Percentiles rank a stretch among this genome's conserved stretches.
Evolutionary conservation across 2,888 invertebrate genomes (phyloP).

Genomic region (Nomada ferruginata): DNA sequence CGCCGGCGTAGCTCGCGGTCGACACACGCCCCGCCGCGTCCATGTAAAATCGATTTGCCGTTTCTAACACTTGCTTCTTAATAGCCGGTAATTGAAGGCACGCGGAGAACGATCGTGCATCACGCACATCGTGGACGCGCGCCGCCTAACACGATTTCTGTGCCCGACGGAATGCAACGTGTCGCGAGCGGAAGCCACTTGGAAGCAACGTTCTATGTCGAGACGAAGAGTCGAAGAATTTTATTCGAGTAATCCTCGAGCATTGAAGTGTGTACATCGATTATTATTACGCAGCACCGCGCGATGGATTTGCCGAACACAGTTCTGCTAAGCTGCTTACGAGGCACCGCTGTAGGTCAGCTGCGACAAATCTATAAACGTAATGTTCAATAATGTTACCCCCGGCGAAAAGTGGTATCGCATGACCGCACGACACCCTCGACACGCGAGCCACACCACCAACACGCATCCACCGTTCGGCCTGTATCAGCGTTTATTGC

Average conservation of each 20-base stretch:
- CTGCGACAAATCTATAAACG: constrained; percentile 76
- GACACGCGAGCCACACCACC: constrained; percentile 61
- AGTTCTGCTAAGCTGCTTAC: constrained; percentile 4
- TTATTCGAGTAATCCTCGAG: constrained; percentile 17
- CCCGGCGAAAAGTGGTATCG: constrained; percentile 68
- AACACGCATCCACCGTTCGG: constrained; percentile 44
- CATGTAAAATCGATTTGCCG: constrained; percentile 63
- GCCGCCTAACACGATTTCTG: constrained; percentile 24
- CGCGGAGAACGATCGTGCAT: constrained; percentile 53
- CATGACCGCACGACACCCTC: constrained; percentile 75
- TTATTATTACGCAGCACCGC: not conserved
- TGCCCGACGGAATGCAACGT: constrained; percentile 24
- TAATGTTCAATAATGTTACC: constrained; percentile 76
- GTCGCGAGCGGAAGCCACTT: not conserved
- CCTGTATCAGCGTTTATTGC: constrained; percentile 59
- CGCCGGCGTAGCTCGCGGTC: constrained; percentile 11
- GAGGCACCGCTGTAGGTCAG: constrained; percentile 35
- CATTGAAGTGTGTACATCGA: too few relatives aligned
- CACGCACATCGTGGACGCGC: constrained; percentile 58
- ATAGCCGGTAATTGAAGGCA: constrained; percentile 66
- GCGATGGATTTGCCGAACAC: not conserved
- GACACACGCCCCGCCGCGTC: constrained; percentile 19
- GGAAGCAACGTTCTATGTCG: not conserved
- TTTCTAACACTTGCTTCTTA: constrained; percentile 69
- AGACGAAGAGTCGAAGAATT: constrained; percentile 10